These are phyloP conservation scores for Hyposmocoma kahamanoa DNA, from an alignment of 1,140 invertebrate species.

Conservation along the genomic window DNA sequence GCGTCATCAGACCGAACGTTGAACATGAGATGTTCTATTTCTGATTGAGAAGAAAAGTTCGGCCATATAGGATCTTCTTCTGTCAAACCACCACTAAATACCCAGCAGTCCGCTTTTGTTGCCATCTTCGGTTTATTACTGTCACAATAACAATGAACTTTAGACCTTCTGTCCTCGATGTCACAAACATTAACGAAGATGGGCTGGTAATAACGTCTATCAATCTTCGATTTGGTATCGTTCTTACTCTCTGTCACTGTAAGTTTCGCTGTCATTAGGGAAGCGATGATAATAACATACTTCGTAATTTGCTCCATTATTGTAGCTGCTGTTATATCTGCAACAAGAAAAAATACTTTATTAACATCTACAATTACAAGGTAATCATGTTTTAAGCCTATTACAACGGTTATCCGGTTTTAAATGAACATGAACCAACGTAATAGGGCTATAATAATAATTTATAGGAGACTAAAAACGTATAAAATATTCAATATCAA, in stretches of 20 bases:
- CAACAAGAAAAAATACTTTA: constrained; percentile 35
- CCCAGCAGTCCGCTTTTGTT: constrained; percentile 74
- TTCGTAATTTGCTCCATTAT: constrained; percentile 54
- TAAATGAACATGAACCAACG: neutral
- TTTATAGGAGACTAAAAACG: neutral
- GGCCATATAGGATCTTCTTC: constrained; percentile 80
- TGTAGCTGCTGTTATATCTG: constrained; percentile 30
- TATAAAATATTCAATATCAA: constrained; percentile 15
- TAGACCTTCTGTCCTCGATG: constrained; percentile 55
- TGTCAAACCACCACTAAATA: constrained; percentile 78
- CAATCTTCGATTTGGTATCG: constrained; percentile 46
- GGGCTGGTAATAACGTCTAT: constrained; percentile 51
- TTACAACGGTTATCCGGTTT: neutral
- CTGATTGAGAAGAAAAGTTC: constrained; percentile 80
- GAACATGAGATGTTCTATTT: constrained; percentile 79
- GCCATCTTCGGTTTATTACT: constrained; percentile 56
- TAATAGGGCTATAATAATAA: neutral
- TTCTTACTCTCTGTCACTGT: constrained; percentile 56
- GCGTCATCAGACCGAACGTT: constrained; percentile 79
- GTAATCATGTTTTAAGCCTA: constrained; percentile 7
- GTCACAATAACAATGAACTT: constrained; percentile 69
- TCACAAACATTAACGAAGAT: constrained; percentile 65
- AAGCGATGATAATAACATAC: constrained; percentile 55
- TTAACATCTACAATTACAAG: too few relatives aligned
- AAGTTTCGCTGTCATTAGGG: constrained; percentile 49